phyloP scores from a whole-genome alignment of 2,113 vertebrate species.

The Burhinus bistriatus region DNA sequence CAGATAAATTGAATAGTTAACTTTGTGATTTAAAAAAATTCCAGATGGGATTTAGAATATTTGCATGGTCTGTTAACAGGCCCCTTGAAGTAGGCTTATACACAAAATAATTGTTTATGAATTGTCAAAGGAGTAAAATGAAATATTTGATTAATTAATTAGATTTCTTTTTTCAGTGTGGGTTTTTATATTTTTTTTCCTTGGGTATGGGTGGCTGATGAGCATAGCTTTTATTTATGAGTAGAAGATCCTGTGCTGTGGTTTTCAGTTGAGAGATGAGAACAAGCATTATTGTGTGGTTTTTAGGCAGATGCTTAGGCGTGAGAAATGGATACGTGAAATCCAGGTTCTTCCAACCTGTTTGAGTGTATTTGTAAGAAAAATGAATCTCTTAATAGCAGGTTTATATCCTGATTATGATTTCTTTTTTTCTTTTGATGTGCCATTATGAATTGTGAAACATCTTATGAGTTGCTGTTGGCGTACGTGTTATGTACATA shows the following conservation, averaged over 20 bases:
- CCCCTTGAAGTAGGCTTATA: neutral
- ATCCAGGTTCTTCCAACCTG: neutral
- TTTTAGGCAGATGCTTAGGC: neutral
- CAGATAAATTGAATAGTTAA: neutral
- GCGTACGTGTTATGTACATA: neutral
- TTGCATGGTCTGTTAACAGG: neutral
- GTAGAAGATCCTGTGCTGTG: neutral
- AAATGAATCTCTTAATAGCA: neutral
- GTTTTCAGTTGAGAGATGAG: neutral
- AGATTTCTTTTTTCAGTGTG: neutral
- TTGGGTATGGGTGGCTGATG: neutral
- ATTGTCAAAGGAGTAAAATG: neutral
- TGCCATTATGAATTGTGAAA: neutral
- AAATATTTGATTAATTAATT: neutral
- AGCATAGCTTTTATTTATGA: neutral
- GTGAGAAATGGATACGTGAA: neutral
- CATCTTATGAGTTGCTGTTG: rapidly evolving
- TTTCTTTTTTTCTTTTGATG: neutral
- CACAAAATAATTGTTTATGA: neutral
- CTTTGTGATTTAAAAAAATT: neutral
- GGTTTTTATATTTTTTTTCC: neutral
- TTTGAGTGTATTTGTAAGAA: neutral
- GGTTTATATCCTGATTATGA: neutral
- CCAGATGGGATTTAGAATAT: neutral
- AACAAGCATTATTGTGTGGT: neutral